These are phyloP conservation scores for Stichodactyla helianthus DNA, from an alignment of 64 coral and sea anemone genomes.

Conservation along the genomic window DNA sequence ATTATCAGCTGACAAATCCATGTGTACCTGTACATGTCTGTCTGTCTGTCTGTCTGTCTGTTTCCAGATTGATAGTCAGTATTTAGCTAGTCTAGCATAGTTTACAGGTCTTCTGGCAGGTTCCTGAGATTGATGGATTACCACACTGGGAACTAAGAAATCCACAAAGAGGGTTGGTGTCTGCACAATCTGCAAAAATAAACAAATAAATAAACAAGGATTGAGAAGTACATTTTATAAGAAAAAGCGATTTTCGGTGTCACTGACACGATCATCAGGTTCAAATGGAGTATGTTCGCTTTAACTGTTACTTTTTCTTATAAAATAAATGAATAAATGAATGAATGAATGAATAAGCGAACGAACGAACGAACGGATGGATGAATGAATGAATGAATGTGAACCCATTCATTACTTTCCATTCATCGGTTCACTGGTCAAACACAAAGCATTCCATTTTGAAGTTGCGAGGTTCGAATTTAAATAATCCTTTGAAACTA, in stretches of 20 bases:
- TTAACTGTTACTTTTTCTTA: background rate
- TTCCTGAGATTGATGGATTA: background rate
- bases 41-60: too few relatives aligned
- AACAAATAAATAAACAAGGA: background rate
- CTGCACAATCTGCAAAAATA: background rate
- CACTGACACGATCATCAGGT: background rate
- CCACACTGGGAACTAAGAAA: background rate
- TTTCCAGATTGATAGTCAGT: too few relatives aligned
- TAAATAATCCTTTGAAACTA: too few relatives aligned
- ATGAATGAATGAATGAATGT: too few relatives aligned
- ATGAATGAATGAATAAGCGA: too few relatives aligned
- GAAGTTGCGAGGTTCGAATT: background rate
- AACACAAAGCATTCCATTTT: background rate
- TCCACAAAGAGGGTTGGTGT: background rate
- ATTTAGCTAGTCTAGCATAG: background rate
- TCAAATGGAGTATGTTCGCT: too few relatives aligned
- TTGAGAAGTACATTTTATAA: background rate
- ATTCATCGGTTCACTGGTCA: too few relatives aligned
- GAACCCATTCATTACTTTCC: background rate
- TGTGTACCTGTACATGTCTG: too few relatives aligned
- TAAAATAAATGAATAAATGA: background rate
- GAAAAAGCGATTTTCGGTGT: background rate
- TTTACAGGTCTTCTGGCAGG: background rate
- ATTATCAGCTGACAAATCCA: too few relatives aligned
- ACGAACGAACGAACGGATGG: too few relatives aligned